A percentile compares a stretch with the other conserved stretches of the same genome.
phyloP scores from a whole-genome alignment of 2,888 invertebrate species.

The Eulithis testata region DNA sequence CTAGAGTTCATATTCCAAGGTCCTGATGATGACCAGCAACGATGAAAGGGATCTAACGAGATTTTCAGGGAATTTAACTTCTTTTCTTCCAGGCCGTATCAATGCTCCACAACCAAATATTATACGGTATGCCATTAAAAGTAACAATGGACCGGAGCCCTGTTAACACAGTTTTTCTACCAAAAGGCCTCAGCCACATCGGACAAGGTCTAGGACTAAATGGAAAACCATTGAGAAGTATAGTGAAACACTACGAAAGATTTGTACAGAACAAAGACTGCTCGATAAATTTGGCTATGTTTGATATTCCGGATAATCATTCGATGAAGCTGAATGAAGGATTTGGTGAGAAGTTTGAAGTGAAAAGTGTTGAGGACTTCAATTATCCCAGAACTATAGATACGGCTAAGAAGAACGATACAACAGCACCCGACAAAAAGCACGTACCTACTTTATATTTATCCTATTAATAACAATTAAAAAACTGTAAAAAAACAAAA shows the following conservation, averaged over 20 bases:
- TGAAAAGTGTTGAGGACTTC: constrained; percentile 31
- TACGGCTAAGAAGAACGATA: not conserved
- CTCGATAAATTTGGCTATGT: constrained; percentile 44
- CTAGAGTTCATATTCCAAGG: too few species aligned
- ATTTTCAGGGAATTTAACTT: too few species aligned
- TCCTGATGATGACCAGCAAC: too few species aligned
- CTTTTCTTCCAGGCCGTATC: constrained; percentile 67
- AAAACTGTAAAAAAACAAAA: too few species aligned
- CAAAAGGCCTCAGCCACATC: constrained; percentile 60
- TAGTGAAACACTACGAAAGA: constrained; percentile 59
- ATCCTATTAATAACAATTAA: too few species aligned
- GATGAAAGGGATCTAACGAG: too few species aligned
- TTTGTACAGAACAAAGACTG: constrained; percentile 49
- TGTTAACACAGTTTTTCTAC: constrained; percentile 50
- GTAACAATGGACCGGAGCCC: constrained; percentile 53
- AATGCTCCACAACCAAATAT: constrained; percentile 65
- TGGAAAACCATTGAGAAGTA: constrained; percentile 61
- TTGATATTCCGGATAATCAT: constrained; percentile 31
- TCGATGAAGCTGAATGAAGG: constrained; percentile 3
- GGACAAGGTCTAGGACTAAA: constrained; percentile 64
- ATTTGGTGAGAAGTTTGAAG: constrained; percentile 16
- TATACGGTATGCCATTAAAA: constrained; percentile 58
- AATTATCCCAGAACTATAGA: constrained; percentile 13
- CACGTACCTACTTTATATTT: too few species aligned
- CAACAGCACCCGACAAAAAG: not conserved